Conservation (phyloP, 1,140 invertebrate species). For the Macrotrachela quadricornifera region DNA sequence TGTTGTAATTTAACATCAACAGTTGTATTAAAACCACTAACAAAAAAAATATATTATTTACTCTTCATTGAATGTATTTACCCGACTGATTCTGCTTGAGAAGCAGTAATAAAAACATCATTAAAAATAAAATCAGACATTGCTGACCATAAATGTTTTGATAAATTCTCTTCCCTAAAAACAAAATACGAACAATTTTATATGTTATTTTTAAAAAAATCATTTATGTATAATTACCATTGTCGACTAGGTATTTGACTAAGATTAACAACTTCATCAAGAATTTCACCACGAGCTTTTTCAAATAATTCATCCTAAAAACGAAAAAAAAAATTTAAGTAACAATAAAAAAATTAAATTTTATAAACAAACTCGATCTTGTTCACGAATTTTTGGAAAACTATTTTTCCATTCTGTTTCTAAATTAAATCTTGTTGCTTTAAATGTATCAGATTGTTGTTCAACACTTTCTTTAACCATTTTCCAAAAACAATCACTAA, state of each 20-base stretch:
- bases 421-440: slow-evolving; percentile 61
- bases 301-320: slow-evolving; percentile 74
- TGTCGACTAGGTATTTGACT: slow-evolving; percentile 67
- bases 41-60: slow-evolving; percentile 8
- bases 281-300: slow-evolving; percentile 73
- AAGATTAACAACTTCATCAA: slow-evolving; percentile 87
- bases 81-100: slow-evolving; percentile 43
- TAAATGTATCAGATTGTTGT: slow-evolving; percentile 94
- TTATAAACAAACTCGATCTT: slow-evolving; percentile 44
- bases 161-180: slow-evolving; percentile 50
- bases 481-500: slow-evolving; percentile 96
- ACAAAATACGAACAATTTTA: slow-evolving; percentile 9
- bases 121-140: slow-evolving; percentile 71
- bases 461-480: slow-evolving; percentile 95
- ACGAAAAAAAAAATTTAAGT: background rate
- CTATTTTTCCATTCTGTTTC: slow-evolving; percentile 99
- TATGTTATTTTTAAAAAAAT: no score
- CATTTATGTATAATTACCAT: no score
- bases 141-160: slow-evolving; percentile 60
- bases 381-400: slow-evolving; percentile 69
- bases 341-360: slow-evolving; percentile 3
- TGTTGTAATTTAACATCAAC: slow-evolving; percentile 87
- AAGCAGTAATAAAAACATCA: slow-evolving; percentile 79
- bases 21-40: slow-evolving; percentile 74
- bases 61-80: background rate